Percentiles rank a stretch among this genome's conserved stretches.
These are phyloP conservation scores for Eilema griseolum DNA, from an alignment of 2,888 invertebrate species.

Conservation along the genomic window DNA sequence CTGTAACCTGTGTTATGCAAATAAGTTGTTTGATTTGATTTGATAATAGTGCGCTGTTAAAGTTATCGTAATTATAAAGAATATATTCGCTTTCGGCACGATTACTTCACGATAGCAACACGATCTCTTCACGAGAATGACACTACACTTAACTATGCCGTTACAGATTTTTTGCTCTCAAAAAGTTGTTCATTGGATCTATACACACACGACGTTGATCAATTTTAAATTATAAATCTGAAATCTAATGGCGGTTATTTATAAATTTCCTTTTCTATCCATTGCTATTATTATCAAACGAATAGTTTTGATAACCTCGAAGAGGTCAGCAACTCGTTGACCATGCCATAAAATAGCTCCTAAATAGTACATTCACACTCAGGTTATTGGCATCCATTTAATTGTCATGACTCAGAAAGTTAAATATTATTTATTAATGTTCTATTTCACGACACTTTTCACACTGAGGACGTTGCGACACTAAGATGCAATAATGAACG, in stretches of 20 bases:
- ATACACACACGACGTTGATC: no score
- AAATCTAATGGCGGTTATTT: not conserved
- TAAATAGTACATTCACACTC: conserved; percentile 32
- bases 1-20: no score
- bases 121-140: not conserved
- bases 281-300: conserved; percentile 12
- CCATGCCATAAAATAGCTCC: conserved; percentile 16
- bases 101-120: not conserved
- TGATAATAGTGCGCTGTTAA: not conserved
- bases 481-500: not conserved
- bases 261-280: not conserved
- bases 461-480: not conserved
- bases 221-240: not conserved
- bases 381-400: conserved; percentile 32
- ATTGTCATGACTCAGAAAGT: conserved; percentile 36
- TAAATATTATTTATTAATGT: conserved; percentile 15
- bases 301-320: conserved; percentile 38
- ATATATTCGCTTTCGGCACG: not conserved
- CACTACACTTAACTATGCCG: no score
- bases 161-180: not conserved
- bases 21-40: no score
- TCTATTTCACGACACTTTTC: not conserved
- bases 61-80: not conserved
- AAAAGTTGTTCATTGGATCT: no score
- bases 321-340: conserved; percentile 20